Evolutionary conservation across 1,140 invertebrate genomes (phyloP).

Genomic region (Tetraneura akinire): DNA sequence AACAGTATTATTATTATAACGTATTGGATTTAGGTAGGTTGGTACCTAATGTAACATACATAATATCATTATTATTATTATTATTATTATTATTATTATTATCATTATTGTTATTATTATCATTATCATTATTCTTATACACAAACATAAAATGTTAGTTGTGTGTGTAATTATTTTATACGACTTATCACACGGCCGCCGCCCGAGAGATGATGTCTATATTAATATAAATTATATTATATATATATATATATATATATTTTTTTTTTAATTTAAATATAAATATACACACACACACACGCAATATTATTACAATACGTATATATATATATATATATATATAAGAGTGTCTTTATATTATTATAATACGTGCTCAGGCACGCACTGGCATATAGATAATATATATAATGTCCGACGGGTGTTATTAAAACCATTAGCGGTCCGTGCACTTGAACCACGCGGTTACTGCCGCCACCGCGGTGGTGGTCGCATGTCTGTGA

Average conservation of each 20-base stretch:
- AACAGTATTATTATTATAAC: too few species aligned
- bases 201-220: constrained; percentile 35
- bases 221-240: too few species aligned
- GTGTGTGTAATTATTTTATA: constrained; percentile 8
- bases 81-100: too few species aligned
- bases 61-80: too few species aligned
- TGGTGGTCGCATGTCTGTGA: constrained; percentile 13
- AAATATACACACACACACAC: too few species aligned
- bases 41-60: too few species aligned
- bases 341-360: too few species aligned
- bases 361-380: background rate
- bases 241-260: too few species aligned
- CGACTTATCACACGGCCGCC: background rate
- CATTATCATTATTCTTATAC: background rate
- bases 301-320: constrained; percentile 4
- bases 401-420: constrained; percentile 11
- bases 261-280: too few species aligned
- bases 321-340: too few species aligned
- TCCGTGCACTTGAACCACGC: background rate
- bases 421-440: constrained; percentile 51
- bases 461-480: constrained; percentile 14
- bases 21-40: too few species aligned
- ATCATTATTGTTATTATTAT: background rate
- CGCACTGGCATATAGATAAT: background rate
- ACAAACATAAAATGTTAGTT: background rate